Evolutionary conservation across 2,888 invertebrate species (phyloP).

Genomic region (Latrodectus hesperus): DNA sequence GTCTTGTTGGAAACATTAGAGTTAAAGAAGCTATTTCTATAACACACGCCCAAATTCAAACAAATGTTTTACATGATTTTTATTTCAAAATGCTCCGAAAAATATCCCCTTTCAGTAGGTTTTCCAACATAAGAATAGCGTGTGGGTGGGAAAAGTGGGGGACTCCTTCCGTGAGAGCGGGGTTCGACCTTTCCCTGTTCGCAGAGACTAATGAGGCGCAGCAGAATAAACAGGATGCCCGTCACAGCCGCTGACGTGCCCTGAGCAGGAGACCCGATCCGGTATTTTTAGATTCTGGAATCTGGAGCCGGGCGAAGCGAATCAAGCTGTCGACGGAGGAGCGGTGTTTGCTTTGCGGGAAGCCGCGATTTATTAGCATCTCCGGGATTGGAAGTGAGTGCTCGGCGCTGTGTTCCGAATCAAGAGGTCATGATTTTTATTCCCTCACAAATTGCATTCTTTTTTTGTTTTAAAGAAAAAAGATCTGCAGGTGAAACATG

Average conservation of each 20-base stretch:
- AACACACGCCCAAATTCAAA: neutral
- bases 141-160: neutral
- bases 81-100: neutral
- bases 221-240: conserved; percentile 16
- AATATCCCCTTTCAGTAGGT: neutral
- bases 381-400: too few species aligned
- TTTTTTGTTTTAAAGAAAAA: too few species aligned
- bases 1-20: too few species aligned
- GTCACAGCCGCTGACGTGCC: neutral
- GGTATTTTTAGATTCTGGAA: conserved; percentile 1
- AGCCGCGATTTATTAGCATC: too few species aligned
- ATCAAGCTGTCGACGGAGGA: too few species aligned
- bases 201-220: neutral
- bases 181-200: too few species aligned
- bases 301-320: neutral
- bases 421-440: too few species aligned
- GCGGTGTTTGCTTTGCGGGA: too few species aligned
- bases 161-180: neutral
- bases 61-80: neutral
- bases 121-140: neutral
- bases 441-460: too few species aligned
- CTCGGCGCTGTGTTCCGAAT: too few species aligned
- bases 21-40: neutral
- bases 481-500: too few species aligned
- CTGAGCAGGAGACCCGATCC: neutral